A percentile compares a stretch with the other conserved stretches of the same genome.
These are phyloP conservation scores for Drosophila biarmipes DNA, from an alignment of 1,140 invertebrate genomes.

Conservation along the genomic window DNA sequence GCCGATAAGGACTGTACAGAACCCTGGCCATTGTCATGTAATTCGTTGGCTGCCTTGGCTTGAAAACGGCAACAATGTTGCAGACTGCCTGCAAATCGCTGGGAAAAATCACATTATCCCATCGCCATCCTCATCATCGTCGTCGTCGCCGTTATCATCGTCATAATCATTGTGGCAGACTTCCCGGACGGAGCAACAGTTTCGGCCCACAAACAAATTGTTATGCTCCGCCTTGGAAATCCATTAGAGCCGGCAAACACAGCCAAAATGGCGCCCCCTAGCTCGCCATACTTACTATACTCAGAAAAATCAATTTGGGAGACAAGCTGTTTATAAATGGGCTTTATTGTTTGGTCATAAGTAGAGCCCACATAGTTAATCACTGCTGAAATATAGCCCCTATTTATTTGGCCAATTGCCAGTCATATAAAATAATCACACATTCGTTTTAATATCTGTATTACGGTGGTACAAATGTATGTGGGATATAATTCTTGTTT, in stretches of 20 bases:
- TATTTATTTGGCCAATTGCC: no score
- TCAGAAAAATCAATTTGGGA: slow-evolving; percentile 4
- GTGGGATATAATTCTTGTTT: no score
- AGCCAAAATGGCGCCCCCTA: slow-evolving; percentile 45
- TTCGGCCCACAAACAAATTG: slow-evolving; percentile 49
- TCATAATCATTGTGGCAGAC: slow-evolving; percentile 28
- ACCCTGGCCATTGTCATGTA: slow-evolving; percentile 33
- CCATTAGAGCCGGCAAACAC: slow-evolving; percentile 48
- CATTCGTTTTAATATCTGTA: no score
- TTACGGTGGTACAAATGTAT: no score
- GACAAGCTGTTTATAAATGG: not conserved
- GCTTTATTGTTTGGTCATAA: not conserved
- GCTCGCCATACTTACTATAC: slow-evolving; percentile 6
- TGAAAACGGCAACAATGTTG: slow-evolving; percentile 27
- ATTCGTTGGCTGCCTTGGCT: slow-evolving; percentile 43
- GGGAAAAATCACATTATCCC: slow-evolving; percentile 55
- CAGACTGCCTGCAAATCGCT: slow-evolving; percentile 37
- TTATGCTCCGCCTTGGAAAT: slow-evolving; percentile 55
- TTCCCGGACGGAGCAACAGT: slow-evolving; percentile 36
- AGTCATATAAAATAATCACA: no score
- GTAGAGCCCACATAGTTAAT: not conserved
- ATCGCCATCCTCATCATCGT: slow-evolving; percentile 37
- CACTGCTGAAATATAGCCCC: not conserved
- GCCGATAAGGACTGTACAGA: slow-evolving; percentile 22
- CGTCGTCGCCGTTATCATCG: slow-evolving; percentile 9